Evolutionary conservation across 1,140 invertebrate species (phyloP).

Genomic region (Melanaphis sacchari): DNA sequence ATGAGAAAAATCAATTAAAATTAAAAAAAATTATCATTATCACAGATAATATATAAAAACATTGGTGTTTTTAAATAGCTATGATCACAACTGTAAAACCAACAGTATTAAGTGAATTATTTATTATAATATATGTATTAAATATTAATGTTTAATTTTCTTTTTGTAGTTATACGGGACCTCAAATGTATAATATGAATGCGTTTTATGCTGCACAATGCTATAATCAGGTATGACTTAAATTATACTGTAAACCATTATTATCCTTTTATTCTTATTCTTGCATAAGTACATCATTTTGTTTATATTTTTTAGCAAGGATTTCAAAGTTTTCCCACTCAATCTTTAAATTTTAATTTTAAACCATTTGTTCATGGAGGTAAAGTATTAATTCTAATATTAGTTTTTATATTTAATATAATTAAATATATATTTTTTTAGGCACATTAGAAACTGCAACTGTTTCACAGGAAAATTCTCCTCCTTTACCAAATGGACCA

Average conservation of each 20-base stretch:
- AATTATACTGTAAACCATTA: background rate
- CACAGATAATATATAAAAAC: too few species aligned
- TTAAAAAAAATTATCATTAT: too few species aligned
- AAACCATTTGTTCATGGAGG: slow-evolving; percentile 52
- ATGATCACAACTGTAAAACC: too few species aligned
- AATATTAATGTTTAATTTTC: background rate
- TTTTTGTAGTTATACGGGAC: slow-evolving; percentile 33
- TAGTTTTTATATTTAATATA: background rate
- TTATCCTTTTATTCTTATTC: background rate
- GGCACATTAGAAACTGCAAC: background rate
- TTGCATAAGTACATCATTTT: background rate
- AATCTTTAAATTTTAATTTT: slow-evolving; percentile 25
- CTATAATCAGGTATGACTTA: slow-evolving; percentile 12
- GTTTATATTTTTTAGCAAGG: slow-evolving; percentile 36
- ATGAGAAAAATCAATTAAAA: too few species aligned
- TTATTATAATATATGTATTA: background rate
- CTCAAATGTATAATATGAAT: slow-evolving; percentile 48
- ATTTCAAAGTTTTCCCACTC: slow-evolving; percentile 44
- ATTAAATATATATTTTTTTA: background rate
- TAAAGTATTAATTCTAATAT: background rate
- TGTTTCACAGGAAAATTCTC: slow-evolving; percentile 29
- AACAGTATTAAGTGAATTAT: background rate
- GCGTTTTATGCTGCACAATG: slow-evolving; percentile 35
- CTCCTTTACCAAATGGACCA: slow-evolving; percentile 14
- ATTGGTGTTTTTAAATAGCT: too few species aligned